Evolutionary conservation across 1,140 invertebrate species (phyloP).

Genomic region (Pollicipes pollicipes): DNA sequence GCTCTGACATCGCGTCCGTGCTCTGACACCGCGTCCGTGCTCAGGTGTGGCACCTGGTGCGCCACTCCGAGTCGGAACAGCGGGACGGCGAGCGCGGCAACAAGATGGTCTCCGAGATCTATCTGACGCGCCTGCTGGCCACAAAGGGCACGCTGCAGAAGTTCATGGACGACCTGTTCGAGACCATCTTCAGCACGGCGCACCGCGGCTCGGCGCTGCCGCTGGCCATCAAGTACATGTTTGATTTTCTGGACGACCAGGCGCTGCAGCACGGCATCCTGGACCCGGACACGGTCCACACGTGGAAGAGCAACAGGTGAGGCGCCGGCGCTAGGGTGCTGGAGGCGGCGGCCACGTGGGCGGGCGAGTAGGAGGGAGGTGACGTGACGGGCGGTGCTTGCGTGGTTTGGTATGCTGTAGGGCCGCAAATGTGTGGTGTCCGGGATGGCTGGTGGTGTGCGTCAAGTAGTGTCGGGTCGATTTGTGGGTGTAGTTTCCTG

Average conservation of each 20-base stretch:
- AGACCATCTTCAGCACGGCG: conserved; percentile 70
- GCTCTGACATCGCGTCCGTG: too few species aligned
- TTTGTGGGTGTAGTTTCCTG: too few species aligned
- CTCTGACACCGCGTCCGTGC: too few species aligned
- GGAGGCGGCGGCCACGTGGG: conserved; percentile 88
- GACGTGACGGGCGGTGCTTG: too few species aligned
- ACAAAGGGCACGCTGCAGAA: conserved; percentile 92
- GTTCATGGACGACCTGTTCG: conserved; percentile 88
- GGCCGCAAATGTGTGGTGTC: too few species aligned
- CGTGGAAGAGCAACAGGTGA: conserved; percentile 93
- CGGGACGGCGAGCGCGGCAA: conserved; percentile 50
- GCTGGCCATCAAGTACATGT: conserved; percentile 76
- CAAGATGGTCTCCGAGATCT: conserved; percentile 85
- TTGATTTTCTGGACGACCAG: conserved; percentile 85
- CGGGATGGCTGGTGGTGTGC: too few species aligned
- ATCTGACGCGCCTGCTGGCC: conserved; percentile 76
- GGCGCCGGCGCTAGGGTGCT: conserved; percentile 35
- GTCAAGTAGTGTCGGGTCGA: too few species aligned
- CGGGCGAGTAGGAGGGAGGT: too few species aligned
- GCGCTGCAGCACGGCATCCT: conserved; percentile 85
- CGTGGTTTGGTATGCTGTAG: too few species aligned
- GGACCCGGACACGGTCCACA: conserved; percentile 95
- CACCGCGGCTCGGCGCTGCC: conserved; percentile 53
- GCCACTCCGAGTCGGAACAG: conserved; percentile 20
- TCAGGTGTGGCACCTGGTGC: conserved; percentile 1